phyloP scores from a whole-genome alignment of 2,113 vertebrate species.

The Entomyzon cyanotis region DNA sequence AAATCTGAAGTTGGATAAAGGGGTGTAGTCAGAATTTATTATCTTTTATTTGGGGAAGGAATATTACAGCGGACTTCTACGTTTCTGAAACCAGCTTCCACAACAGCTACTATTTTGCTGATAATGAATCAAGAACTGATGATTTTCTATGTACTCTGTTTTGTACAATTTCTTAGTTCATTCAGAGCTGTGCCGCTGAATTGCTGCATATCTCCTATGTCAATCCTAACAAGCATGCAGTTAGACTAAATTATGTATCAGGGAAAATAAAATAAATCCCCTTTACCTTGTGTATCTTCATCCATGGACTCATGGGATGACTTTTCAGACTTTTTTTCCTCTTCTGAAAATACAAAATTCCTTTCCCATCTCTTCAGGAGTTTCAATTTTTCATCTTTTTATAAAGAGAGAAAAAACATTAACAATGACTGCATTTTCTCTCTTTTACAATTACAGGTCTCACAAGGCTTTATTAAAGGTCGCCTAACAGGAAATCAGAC shows the following conservation, averaged over 20 bases:
- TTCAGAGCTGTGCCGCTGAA: background rate
- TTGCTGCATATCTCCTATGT: background rate
- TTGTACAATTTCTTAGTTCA: background rate
- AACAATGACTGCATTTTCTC: background rate
- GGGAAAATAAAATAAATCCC: background rate
- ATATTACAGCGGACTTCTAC: background rate
- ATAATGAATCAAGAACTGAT: background rate
- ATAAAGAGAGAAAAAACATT: background rate
- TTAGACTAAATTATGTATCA: background rate
- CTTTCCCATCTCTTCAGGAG: conserved; percentile 36
- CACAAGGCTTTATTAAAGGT: background rate
- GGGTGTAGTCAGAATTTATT: background rate
- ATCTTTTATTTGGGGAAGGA: background rate
- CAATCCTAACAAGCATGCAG: background rate
- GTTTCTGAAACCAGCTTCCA: background rate
- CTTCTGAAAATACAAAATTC: background rate
- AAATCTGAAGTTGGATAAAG: background rate
- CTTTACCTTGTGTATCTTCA: conserved; percentile 24
- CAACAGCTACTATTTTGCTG: background rate
- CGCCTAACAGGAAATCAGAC: background rate
- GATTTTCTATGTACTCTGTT: background rate
- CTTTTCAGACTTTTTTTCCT: background rate
- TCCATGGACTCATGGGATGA: background rate
- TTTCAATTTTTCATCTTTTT: conserved; percentile 62
- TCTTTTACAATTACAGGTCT: background rate